These are phyloP conservation scores for Euphonia xanthogaster DNA, from an alignment of 2,797 vertebrate genomes.

Conservation along the genomic window DNA sequence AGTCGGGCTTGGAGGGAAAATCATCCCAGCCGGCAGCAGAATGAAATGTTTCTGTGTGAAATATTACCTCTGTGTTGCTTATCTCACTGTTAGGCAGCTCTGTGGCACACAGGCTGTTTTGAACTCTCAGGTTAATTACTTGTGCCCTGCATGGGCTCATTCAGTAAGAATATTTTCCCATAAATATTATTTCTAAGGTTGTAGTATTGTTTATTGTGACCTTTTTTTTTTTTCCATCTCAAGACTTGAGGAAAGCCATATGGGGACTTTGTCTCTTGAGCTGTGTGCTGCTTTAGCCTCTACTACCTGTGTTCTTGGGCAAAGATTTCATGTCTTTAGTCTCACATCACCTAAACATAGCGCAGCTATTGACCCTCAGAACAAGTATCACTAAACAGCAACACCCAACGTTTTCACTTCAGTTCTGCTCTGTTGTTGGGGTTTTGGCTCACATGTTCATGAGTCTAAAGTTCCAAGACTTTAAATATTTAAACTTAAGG, in stretches of 20 bases:
- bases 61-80: rapidly evolving
- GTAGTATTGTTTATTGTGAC: neutral
- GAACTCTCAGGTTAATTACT: neutral
- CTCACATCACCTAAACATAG: neutral
- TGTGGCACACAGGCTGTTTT: neutral
- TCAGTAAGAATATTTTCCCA: neutral
- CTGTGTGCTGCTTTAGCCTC: neutral
- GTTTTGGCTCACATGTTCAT: neutral
- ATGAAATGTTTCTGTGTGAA: neutral
- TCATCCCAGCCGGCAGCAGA: neutral
- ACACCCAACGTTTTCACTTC: neutral
- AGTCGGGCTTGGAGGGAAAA: neutral
- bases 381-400: neutral
- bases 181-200: neutral
- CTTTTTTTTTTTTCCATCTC: neutral
- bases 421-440: neutral
- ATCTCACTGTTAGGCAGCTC: neutral
- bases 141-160: neutral
- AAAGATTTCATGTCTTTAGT: neutral
- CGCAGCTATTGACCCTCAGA: neutral
- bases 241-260: neutral
- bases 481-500: neutral
- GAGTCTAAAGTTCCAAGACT: neutral
- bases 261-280: neutral
- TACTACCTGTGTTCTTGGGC: neutral